Conservation (phyloP, 2,113 vertebrate species). For the Steatornis caripensis region DNA sequence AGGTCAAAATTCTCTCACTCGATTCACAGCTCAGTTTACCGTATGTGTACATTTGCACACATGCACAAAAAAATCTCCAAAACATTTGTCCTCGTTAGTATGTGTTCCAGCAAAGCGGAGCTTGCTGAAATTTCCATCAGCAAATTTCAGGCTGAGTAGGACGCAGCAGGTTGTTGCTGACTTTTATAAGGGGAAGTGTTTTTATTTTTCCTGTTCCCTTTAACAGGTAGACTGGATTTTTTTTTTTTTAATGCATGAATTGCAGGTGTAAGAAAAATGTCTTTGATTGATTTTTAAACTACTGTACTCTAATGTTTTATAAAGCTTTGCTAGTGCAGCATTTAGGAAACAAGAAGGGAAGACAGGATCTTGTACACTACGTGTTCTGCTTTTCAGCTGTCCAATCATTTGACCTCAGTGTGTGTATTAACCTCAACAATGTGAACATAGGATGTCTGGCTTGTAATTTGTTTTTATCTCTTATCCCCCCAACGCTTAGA, state of each 20-base stretch:
- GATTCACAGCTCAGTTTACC: neutral
- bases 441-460: neutral
- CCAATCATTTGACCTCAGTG: neutral
- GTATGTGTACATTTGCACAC: neutral
- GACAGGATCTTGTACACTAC: neutral
- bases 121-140: neutral
- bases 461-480: neutral
- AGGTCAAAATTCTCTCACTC: neutral
- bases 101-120: neutral
- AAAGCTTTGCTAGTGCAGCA: neutral
- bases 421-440: neutral
- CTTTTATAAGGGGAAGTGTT: accelerated
- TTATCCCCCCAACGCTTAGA: neutral
- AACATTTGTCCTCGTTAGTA: neutral
- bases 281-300: neutral
- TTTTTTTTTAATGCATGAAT: neutral
- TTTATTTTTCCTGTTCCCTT: neutral
- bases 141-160: neutral
- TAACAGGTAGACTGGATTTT: neutral
- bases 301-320: no score
- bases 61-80: neutral
- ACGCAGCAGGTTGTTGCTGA: neutral
- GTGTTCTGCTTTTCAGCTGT: neutral
- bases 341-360: neutral
- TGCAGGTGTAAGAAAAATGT: neutral